Conservation (phyloP, 2,797 vertebrate genomes). For the Phataginus tetradactyla region DNA sequence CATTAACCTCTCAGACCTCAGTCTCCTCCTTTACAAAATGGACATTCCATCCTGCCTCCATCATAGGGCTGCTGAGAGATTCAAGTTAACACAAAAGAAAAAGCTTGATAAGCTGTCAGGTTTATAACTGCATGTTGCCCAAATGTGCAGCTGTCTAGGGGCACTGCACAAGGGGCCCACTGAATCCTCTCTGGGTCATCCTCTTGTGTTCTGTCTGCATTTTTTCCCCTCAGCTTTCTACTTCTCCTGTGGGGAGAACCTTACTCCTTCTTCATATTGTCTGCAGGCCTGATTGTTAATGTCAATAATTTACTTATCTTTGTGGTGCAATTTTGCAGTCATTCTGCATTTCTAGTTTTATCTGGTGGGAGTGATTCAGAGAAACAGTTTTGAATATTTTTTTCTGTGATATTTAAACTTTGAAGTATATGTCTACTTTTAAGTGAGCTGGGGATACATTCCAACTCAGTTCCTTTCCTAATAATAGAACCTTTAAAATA, state of each 20-base stretch:
- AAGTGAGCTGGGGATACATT: background rate
- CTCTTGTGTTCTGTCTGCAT: background rate
- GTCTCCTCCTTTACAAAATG: background rate
- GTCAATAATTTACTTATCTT: background rate
- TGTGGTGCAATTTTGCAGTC: background rate
- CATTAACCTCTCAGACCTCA: background rate
- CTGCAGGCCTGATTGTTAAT: background rate
- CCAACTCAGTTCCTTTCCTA: background rate
- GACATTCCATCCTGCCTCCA: background rate
- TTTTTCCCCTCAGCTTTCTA: background rate
- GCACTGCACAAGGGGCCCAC: background rate
- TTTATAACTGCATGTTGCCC: background rate
- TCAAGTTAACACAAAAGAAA: background rate
- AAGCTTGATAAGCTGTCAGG: background rate
- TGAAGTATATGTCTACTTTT: background rate
- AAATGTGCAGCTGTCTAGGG: background rate
- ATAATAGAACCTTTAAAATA: too few relatives aligned
- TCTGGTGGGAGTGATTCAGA: background rate
- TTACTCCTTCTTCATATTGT: background rate
- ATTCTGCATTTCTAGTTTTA: background rate
- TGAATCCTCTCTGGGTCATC: background rate
- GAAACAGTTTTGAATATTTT: background rate
- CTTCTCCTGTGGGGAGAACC: background rate
- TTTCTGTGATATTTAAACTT: background rate
- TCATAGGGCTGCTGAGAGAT: background rate